Base-by-base conservation (phyloP, 2,797 vertebrate genomes). In the Staurois parvus region DNA sequence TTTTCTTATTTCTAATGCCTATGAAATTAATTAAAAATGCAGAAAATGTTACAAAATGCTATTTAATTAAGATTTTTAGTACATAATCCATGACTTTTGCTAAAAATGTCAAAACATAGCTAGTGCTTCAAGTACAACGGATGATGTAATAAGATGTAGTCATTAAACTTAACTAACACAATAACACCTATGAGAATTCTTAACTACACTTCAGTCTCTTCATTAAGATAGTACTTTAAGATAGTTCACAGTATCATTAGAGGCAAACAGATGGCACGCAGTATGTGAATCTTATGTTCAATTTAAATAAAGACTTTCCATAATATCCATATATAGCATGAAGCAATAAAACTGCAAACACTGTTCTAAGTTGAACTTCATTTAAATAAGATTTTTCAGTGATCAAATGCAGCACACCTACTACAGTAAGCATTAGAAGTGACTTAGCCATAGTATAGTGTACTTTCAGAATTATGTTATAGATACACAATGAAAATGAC, bases 131-230 rank as follows among this genome's bases (percentile, higher is more conserved):
- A 79, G 45, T 48, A 73, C 56, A 40, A 68, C 42, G 70, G 70
- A 77, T 79, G 64, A 77, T 86, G 79, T 77, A 82, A 67, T 79
- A 87, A 83, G 75, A 86, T 78, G 81, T 75, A 87, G 81, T 84
- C 85, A 84, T 87, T 87, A 87, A 75, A 87, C 62, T 87, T 87
- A 84, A 84, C 85, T 79, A 87, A 83, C 85, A 79, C 81, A 79
- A 74, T 87, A 83, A 83, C 81, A 87, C 85, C 85, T 87, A 84
- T 87, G 85, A 87, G 81, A 87, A 79, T 79, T 83, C 69, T 87
- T 87, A 87, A 87, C 85, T 87, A 87, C 81, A 87, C 85, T 87
- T 87, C 81, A 83, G 76, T 84, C 70, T 87, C 81, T 87, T 87
- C 85, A 87, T 87, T 87, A 87, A 83, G 81, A 87, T 79, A 84